A percentile compares a stretch with the other conserved stretches of the same genome.
phyloP scores from a whole-genome alignment of 2,113 vertebrate species.

The Sphaerodactylus townsendi region DNA sequence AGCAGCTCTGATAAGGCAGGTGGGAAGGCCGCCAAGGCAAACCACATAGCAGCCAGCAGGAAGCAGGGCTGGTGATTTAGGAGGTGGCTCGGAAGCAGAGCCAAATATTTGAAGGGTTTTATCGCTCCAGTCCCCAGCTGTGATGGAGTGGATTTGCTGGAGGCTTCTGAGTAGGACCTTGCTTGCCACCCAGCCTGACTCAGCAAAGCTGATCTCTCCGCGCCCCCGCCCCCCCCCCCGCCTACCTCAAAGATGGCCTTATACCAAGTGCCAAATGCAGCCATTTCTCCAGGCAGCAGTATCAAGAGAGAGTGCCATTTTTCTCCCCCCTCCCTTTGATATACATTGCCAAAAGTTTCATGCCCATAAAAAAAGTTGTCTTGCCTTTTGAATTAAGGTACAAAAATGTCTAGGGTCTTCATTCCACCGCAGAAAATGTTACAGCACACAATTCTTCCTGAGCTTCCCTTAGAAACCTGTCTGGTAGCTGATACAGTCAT shows the following conservation, averaged over 20 bases:
- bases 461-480: too few relatives aligned
- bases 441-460: too few relatives aligned
- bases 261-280: not conserved
- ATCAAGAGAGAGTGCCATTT: not conserved
- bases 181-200: not conserved
- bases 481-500: too few relatives aligned
- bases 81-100: constrained; percentile 4
- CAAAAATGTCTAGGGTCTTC: not conserved
- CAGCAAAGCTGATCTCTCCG: not conserved
- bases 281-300: not conserved
- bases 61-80: constrained; percentile 10
- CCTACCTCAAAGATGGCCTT: not conserved
- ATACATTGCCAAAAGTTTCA: too few relatives aligned
- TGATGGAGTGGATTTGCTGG: not conserved
- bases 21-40: constrained; percentile 6
- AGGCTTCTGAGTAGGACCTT: not conserved
- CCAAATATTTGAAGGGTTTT: not conserved
- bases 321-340: not conserved
- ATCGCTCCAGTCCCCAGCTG: not conserved
- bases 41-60: constrained; percentile 6
- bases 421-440: not conserved
- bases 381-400: not conserved
- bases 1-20: not conserved
- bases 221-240: not conserved
- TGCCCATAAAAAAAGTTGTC: not conserved